phyloP scores from a whole-genome alignment of 2,888 invertebrate species.

The Leuctra nigra region DNA sequence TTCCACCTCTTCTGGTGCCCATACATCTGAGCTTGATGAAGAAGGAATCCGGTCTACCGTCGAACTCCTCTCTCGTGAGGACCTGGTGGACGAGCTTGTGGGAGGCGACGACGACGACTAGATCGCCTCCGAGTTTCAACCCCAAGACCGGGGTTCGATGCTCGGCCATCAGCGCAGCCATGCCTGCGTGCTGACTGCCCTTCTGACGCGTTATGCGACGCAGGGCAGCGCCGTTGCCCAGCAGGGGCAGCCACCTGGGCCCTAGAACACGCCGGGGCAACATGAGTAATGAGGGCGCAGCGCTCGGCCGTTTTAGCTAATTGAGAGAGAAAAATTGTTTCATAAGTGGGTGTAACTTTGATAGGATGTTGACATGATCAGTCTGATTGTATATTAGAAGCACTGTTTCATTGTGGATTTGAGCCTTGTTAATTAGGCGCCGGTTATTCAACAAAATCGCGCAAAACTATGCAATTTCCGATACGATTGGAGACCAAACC shows the following conservation, averaged over 20 bases:
- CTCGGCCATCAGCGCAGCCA: conserved; percentile 42
- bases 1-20: conserved; percentile 50
- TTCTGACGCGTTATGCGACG: conserved; percentile 37
- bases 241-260: conserved; percentile 42
- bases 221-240: conserved; percentile 40
- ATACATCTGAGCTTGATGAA: conserved; percentile 56
- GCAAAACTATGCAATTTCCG: too few species aligned
- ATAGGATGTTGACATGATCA: too few species aligned
- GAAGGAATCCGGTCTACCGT: conserved; percentile 59
- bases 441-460: too few species aligned
- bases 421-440: too few species aligned
- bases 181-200: conserved; percentile 48
- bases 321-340: too few species aligned
- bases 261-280: too few species aligned
- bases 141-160: conserved; percentile 50
- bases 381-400: too few species aligned
- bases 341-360: too few species aligned
- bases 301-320: not conserved
- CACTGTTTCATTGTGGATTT: too few species aligned
- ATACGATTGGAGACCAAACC: too few species aligned
- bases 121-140: conserved; percentile 48
- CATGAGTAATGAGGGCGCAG: not conserved
- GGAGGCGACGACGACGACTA: conserved; percentile 49
- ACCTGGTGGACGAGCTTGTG: conserved; percentile 47
- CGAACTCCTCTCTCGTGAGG: conserved; percentile 51